Evolutionary conservation across 2,888 invertebrate genomes (phyloP).

Genomic region (Ophraella communa): DNA sequence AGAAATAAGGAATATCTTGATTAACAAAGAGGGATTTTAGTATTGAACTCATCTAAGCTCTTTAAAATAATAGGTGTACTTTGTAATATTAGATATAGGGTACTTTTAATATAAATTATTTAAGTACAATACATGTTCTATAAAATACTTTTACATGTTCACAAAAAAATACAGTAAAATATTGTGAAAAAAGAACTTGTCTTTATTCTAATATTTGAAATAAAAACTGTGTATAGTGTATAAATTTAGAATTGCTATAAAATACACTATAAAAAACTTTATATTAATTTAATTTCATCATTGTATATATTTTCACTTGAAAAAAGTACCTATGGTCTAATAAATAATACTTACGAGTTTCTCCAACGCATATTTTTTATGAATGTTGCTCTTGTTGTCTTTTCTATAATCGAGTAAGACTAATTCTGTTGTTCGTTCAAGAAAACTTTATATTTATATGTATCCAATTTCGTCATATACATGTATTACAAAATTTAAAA

Average conservation of each 20-base stretch:
- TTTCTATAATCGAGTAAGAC: background rate
- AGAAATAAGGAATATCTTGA: no score
- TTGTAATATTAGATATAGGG: no score
- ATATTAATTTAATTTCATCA: no score
- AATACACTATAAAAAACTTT: no score
- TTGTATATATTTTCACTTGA: background rate
- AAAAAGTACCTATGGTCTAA: background rate
- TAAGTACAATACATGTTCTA: no score
- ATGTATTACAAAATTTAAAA: constrained; percentile 1
- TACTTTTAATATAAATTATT: no score
- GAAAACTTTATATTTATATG: constrained; percentile 10
- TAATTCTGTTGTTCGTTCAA: background rate
- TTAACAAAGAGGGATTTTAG: no score
- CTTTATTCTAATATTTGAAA: background rate
- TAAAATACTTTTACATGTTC: no score
- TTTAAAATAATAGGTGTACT: no score
- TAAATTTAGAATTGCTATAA: no score
- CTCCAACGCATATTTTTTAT: background rate
- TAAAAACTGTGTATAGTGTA: background rate
- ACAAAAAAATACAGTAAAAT: background rate
- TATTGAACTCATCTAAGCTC: no score
- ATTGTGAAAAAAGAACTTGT: background rate
- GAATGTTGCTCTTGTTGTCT: background rate
- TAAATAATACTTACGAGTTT: background rate
- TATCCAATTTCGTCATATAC: background rate